Evolutionary conservation across 2,797 vertebrate genomes (phyloP).

Genomic region (Enteromius anoplus): DNA sequence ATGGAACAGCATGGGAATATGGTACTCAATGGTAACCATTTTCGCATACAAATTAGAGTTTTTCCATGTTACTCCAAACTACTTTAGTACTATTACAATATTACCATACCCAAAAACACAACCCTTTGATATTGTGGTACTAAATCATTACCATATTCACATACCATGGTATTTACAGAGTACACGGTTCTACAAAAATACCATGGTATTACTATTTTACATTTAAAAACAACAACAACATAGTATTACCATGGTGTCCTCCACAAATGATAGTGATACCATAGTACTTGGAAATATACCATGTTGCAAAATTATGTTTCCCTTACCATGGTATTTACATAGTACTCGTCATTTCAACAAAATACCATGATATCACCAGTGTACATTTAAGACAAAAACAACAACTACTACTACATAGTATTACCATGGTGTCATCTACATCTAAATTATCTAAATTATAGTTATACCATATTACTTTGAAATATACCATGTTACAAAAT

Average conservation of each 20-base stretch:
- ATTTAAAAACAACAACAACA: no score
- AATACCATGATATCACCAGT: slow-evolving; percentile 1
- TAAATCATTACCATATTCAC: not conserved
- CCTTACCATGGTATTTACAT: not conserved
- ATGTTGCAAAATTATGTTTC: not conserved
- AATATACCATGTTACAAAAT: no score
- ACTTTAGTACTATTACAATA: not conserved
- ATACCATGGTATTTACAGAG: not conserved
- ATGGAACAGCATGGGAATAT: not conserved
- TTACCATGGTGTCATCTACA: no score
- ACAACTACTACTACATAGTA: no score
- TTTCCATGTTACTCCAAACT: not conserved
- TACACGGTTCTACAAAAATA: not conserved
- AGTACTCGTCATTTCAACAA: not conserved
- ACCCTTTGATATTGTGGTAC: not conserved
- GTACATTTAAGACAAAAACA: not conserved
- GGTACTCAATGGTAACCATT: not conserved
- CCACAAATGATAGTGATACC: not conserved
- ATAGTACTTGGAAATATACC: not conserved
- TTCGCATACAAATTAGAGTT: no score
- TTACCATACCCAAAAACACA: not conserved
- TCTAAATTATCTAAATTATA: no score
- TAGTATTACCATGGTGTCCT: not conserved
- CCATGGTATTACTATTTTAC: not conserved
- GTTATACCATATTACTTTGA: no score